phyloP scores from a whole-genome alignment of 2,888 invertebrate species.

The Nemapogon koenigi region DNA sequence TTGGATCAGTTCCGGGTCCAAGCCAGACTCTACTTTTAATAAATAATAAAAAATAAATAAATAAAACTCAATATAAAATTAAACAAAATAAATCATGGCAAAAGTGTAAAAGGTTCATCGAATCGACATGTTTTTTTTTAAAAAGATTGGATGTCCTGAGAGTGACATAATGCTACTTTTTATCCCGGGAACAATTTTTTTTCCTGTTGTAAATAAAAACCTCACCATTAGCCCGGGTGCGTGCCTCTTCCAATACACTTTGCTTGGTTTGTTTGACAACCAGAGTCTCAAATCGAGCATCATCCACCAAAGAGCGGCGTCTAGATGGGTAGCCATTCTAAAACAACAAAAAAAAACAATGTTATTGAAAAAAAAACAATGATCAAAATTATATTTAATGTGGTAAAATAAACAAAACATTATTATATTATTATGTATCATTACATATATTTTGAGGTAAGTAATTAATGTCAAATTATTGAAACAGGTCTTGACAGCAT shows the following conservation, averaged over 20 bases:
- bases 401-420: too few species aligned
- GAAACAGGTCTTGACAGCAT: too few species aligned
- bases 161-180: not conserved
- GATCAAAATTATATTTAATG: too few species aligned
- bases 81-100: not conserved
- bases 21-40: slow-evolving; percentile 63
- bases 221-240: slow-evolving; percentile 87
- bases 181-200: too few species aligned
- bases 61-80: slow-evolving; percentile 13
- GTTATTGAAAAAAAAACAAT: too few species aligned
- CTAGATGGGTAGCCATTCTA: slow-evolving; percentile 97
- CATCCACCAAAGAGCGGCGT: slow-evolving; percentile 94
- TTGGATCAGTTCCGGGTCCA: slow-evolving; percentile 70
- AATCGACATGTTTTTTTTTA: too few species aligned
- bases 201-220: not conserved
- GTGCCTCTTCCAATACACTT: slow-evolving; percentile 89
- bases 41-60: slow-evolving; percentile 18
- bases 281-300: slow-evolving; percentile 95
- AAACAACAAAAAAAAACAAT: slow-evolving; percentile 40
- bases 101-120: too few species aligned
- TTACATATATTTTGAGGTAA: too few species aligned
- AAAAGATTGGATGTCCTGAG: slow-evolving; percentile 16
- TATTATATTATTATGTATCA: too few species aligned
- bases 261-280: slow-evolving; percentile 96
- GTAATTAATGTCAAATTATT: too few species aligned